phyloP scores from a whole-genome alignment of 2,797 vertebrate genomes.

The Prunella strophiata region DNA sequence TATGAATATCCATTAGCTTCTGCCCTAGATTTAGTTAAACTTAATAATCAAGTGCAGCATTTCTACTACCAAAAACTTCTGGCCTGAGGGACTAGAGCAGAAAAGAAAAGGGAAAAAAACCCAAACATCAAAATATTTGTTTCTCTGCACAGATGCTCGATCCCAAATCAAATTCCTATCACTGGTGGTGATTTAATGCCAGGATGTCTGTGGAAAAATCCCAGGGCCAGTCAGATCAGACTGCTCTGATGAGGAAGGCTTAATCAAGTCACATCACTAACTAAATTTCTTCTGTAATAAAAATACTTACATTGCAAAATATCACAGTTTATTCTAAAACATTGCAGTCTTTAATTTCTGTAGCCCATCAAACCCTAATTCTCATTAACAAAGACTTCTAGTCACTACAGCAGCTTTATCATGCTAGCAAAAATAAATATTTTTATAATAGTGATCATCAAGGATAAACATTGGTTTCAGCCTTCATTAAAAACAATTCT shows the following conservation, averaged over 20 bases:
- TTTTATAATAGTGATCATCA: background rate
- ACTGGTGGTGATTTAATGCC: background rate
- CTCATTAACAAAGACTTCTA: background rate
- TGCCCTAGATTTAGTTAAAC: background rate
- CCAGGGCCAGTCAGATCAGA: background rate
- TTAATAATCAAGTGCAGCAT: background rate
- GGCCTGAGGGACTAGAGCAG: background rate
- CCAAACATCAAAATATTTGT: background rate
- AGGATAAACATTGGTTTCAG: background rate
- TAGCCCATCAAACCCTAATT: background rate
- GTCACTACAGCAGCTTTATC: background rate
- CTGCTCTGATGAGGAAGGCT: background rate
- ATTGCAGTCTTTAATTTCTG: background rate
- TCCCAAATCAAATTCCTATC: background rate
- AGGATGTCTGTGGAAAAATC: background rate
- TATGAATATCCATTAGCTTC: background rate
- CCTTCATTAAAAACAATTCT: background rate
- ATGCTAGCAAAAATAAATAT: background rate
- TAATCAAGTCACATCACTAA: background rate
- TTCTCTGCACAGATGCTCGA: background rate
- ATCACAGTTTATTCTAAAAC: background rate
- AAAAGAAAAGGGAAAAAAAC: fast-evolving
- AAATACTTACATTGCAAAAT: background rate
- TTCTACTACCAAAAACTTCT: background rate
- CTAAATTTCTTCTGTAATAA: background rate